Evolutionary conservation across 2,888 invertebrate species (phyloP).

Genomic region (Altica lythri): DNA sequence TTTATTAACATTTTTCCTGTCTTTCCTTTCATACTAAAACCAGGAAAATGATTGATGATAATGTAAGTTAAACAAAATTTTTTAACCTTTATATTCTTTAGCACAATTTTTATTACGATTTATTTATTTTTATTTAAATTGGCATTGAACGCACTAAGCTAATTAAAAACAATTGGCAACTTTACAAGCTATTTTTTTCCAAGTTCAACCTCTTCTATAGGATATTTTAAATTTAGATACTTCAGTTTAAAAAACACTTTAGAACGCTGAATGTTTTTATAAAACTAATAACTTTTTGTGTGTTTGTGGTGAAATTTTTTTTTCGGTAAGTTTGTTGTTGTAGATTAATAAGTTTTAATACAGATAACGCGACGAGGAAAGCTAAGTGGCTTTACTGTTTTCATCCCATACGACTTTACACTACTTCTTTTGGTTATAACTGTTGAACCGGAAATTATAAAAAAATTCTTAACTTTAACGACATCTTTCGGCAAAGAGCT

Average conservation of each 20-base stretch:
- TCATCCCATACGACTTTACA: too few species aligned
- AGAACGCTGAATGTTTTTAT: conserved; percentile 6
- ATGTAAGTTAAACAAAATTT: conserved; percentile 4
- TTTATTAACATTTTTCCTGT: conserved; percentile 1
- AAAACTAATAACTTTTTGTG: not conserved
- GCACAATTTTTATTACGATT: not conserved
- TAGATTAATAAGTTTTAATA: not conserved
- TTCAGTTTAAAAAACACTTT: conserved; percentile 21
- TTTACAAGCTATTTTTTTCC: conserved; percentile 29
- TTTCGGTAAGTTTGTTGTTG: conserved; percentile 13
- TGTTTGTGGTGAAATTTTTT: not conserved
- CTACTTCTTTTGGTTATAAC: not conserved
- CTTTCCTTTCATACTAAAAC: conserved; percentile 2
- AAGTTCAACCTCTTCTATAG: conserved; percentile 16
- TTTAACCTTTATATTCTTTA: not conserved
- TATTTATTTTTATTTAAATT: conserved; percentile 26
- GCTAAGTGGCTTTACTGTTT: too few species aligned
- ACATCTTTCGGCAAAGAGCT: too few species aligned
- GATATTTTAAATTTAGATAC: conserved; percentile 20
- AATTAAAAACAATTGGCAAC: conserved; percentile 34
- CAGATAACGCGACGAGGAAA: too few species aligned
- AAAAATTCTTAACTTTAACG: too few species aligned
- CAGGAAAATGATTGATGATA: conserved; percentile 2
- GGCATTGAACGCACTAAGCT: conserved; percentile 24
- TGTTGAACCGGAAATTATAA: not conserved